A percentile compares a stretch with the other conserved stretches of the same genome.
Conservation (phyloP, 2,113 vertebrate genomes). For the Ginglymostoma cirratum region DNA sequence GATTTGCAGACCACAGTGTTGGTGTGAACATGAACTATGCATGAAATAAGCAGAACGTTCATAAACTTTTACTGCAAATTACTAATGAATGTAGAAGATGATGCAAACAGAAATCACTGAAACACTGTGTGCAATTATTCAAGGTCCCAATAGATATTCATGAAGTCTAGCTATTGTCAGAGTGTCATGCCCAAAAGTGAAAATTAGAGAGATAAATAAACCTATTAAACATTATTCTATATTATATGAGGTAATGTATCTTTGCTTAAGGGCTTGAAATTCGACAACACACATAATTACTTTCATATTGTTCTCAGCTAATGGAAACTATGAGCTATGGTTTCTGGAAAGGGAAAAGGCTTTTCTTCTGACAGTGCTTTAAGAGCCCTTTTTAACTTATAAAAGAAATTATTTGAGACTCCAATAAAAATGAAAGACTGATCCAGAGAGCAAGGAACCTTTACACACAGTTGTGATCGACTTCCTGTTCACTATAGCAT, state of each 20-base stretch:
- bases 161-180: neutral
- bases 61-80: neutral
- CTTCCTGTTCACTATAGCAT: too few species aligned
- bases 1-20: neutral
- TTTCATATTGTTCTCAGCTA: neutral
- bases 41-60: neutral
- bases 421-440: too few species aligned
- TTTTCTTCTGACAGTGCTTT: neutral
- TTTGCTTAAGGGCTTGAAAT: neutral
- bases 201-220: neutral
- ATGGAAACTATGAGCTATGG: slow-evolving; percentile 11
- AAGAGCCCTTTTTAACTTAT: neutral
- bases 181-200: neutral
- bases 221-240: neutral
- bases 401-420: too few species aligned
- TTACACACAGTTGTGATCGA: too few species aligned
- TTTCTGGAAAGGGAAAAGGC: neutral
- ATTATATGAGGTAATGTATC: neutral
- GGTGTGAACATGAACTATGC: neutral
- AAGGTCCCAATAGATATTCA: neutral
- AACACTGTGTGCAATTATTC: neutral
- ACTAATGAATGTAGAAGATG: neutral
- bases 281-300: neutral
- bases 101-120: neutral
- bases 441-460: too few species aligned